phyloP scores from a whole-genome alignment of 2,113 vertebrate species.

The Holacanthus passer region DNA sequence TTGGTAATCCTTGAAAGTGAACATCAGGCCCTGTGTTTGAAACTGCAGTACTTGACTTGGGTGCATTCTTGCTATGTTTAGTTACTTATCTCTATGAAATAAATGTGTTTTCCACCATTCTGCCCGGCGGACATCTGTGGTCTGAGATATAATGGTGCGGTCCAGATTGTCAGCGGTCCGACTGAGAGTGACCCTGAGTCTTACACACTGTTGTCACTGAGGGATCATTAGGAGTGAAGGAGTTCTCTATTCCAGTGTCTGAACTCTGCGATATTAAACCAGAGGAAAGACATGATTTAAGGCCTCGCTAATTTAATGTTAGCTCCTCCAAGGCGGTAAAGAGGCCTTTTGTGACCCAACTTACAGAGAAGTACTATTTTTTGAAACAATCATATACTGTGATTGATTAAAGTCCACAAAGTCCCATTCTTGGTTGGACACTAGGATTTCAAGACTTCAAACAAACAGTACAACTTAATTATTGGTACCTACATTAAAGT shows the following conservation, averaged over 20 bases:
- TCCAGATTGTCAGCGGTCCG: not conserved
- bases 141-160: not conserved
- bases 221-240: conserved; percentile 34
- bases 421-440: not conserved
- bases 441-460: not conserved
- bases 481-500: not conserved
- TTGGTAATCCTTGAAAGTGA: conserved; percentile 32
- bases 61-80: not conserved
- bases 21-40: conserved; percentile 4
- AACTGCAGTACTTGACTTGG: not conserved
- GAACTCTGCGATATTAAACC: conserved; percentile 24
- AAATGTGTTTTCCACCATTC: not conserved
- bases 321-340: not conserved
- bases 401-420: not conserved
- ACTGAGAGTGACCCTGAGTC: conserved; percentile 24
- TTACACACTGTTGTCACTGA: conserved; percentile 20
- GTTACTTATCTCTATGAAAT: not conserved
- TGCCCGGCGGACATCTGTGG: not conserved
- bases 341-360: not conserved
- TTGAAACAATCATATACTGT: not conserved
- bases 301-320: conserved; percentile 1
- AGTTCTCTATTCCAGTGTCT: conserved; percentile 14
- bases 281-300: conserved; percentile 14
- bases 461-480: not conserved
- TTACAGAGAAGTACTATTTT: not conserved